These are phyloP conservation scores for Netelia virgata DNA, from an alignment of 2,888 invertebrate genomes.

Conservation along the genomic window DNA sequence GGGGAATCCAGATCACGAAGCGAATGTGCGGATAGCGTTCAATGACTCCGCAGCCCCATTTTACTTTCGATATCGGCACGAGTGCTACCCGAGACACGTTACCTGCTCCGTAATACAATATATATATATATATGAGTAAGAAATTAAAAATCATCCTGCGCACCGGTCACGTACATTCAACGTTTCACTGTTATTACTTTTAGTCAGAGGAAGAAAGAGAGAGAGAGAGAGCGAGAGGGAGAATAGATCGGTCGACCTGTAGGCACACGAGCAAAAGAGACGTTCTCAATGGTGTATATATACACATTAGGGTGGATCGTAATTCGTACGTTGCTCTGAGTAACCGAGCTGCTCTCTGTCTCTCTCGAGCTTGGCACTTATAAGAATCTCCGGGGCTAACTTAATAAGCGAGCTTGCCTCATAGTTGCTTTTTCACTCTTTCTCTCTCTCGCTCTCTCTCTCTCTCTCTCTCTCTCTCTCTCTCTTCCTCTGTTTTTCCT, in stretches of 20 bases:
- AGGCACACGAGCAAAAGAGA: slow-evolving; percentile 1
- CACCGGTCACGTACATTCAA: slow-evolving; percentile 79
- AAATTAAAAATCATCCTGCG: slow-evolving; percentile 73
- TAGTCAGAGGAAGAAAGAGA: slow-evolving; percentile 71
- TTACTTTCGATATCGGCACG: slow-evolving; percentile 22
- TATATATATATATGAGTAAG: neutral
- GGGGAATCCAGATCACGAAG: slow-evolving; percentile 7
- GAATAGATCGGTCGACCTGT: slow-evolving; percentile 21
- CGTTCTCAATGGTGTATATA: slow-evolving; percentile 36
- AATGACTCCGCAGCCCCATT: slow-evolving; percentile 22
- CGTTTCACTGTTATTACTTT: slow-evolving; percentile 82
- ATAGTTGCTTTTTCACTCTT: slow-evolving; percentile 21
- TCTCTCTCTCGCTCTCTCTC: neutral
- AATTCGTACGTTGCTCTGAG: slow-evolving; percentile 77
- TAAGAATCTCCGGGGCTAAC: slow-evolving; percentile 78
- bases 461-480: slow-evolving; percentile 13
- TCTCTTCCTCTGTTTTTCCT: slow-evolving; percentile 8
- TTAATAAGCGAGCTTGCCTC: slow-evolving; percentile 79
- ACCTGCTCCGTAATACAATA: slow-evolving; percentile 5
- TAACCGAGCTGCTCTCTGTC: slow-evolving; percentile 30
- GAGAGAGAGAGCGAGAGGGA: slow-evolving; percentile 17
- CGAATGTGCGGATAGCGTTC: neutral
- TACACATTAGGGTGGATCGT: slow-evolving; percentile 72
- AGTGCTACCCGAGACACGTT: slow-evolving; percentile 7
- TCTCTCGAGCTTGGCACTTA: slow-evolving; percentile 67